phyloP scores from a whole-genome alignment of 2,797 vertebrate genomes.

The Mormyrus proboscirostris region DNA sequence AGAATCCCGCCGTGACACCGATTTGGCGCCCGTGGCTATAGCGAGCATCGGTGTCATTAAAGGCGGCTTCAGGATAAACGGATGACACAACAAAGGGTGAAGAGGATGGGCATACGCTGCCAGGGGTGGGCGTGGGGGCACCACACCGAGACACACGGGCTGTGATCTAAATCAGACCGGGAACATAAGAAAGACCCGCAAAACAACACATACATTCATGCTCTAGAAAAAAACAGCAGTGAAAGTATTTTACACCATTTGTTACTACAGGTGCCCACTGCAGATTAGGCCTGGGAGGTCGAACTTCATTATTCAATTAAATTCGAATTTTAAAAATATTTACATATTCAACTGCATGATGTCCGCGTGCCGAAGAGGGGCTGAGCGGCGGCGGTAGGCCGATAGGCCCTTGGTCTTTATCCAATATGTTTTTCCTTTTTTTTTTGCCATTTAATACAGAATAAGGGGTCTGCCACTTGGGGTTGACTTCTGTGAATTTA shows the following conservation, averaged over 20 bases:
- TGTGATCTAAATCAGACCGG: not conserved
- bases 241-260: not conserved
- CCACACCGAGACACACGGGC: not conserved
- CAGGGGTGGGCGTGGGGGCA: not conserved
- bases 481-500: not conserved
- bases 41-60: not conserved
- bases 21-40: not conserved
- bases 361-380: no score
- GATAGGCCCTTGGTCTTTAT: not conserved
- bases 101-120: not conserved
- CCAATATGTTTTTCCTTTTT: not conserved
- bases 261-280: not conserved
- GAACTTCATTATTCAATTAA: not conserved
- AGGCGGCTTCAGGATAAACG: not conserved
- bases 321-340: not conserved
- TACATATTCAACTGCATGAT: not conserved
- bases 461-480: not conserved
- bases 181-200: not conserved
- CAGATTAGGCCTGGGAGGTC: not conserved
- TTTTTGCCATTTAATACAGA: not conserved
- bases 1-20: not conserved
- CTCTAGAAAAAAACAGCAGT: not conserved
- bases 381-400: no score
- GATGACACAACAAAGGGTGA: not conserved
- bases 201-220: not conserved